phyloP scores from a whole-genome alignment of 2,888 invertebrate species.

The Thysanoteuthis rhombus region DNA sequence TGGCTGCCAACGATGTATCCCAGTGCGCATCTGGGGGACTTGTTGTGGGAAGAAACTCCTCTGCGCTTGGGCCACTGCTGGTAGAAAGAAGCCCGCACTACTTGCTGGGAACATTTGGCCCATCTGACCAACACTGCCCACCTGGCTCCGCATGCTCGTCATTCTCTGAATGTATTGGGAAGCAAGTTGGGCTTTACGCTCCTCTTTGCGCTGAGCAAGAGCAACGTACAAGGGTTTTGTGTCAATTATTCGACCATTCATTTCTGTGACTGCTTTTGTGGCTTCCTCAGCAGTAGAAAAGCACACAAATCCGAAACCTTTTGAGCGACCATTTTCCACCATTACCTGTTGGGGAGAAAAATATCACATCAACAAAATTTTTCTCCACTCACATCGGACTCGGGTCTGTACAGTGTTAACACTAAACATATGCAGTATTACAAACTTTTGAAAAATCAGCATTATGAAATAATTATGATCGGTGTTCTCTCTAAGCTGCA shows the following conservation, averaged over 20 bases:
- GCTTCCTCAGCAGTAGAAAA: constrained; percentile 98
- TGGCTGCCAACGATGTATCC: constrained; percentile 48
- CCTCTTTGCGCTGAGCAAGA: constrained; percentile 98
- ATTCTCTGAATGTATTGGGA: constrained; percentile 98
- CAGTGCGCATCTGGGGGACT: constrained; percentile 87
- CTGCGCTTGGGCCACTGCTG: constrained; percentile 83
- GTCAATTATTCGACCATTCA: constrained; percentile 97
- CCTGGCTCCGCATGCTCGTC: constrained; percentile 78
- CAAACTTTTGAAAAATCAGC: too few species aligned
- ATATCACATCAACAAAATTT: not conserved
- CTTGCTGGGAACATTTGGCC: constrained; percentile 82
- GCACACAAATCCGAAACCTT: constrained; percentile 98
- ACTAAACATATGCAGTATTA: too few species aligned
- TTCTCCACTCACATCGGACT: not conserved
- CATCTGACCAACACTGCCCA: constrained; percentile 40
- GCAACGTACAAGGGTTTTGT: constrained; percentile 98
- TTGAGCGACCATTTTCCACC: constrained; percentile 67
- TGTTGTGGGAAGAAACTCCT: constrained; percentile 89
- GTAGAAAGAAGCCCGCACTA: constrained; percentile 82
- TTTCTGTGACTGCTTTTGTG: constrained; percentile 98
- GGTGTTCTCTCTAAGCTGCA: too few species aligned
- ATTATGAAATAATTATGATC: too few species aligned
- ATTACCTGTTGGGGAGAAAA: constrained; percentile 41
- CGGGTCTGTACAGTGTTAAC: too few species aligned
- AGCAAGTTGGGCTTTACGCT: constrained; percentile 95